These are phyloP conservation scores for Hippocampus guttulatus DNA, from an alignment of 2,113 vertebrate genomes.

Conservation along the genomic window DNA sequence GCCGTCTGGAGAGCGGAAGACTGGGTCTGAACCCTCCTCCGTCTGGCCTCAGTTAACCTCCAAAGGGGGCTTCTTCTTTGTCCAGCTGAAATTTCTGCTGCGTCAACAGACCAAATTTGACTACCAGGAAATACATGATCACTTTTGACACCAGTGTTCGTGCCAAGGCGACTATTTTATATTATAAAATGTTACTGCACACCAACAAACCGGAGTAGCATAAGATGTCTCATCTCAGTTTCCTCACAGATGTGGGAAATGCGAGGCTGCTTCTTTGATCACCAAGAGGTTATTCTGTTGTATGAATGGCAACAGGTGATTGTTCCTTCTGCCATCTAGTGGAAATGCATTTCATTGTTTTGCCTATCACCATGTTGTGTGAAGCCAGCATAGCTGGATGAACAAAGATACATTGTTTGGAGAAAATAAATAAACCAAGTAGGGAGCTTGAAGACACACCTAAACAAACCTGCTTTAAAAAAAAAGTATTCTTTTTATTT, in stretches of 20 bases:
- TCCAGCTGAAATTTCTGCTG: conserved; percentile 93
- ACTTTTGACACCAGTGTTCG: background rate
- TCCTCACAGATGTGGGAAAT: background rate
- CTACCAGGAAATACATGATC: conserved; percentile 72
- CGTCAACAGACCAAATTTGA: conserved; percentile 85
- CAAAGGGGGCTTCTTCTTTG: conserved; percentile 83
- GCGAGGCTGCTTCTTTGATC: background rate
- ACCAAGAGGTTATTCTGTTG: background rate
- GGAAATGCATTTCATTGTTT: background rate
- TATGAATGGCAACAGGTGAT: background rate
- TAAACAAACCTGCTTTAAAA: too few species aligned
- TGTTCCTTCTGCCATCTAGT: background rate
- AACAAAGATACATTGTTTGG: background rate
- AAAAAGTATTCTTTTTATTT: too few species aligned
- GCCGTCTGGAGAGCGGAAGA: conserved; percentile 39
- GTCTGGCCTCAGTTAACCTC: conserved; percentile 76
- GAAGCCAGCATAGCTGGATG: background rate
- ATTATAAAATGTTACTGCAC: background rate
- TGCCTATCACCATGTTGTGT: background rate
- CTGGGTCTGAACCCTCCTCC: conserved; percentile 56
- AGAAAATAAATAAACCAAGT: background rate
- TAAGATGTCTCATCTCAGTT: background rate
- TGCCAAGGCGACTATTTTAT: background rate
- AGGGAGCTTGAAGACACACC: too few species aligned
- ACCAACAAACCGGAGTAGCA: background rate